A percentile compares a stretch with the other conserved stretches of the same genome.
Evolutionary conservation across 2,113 vertebrate genomes (phyloP).

Genomic region (Ptyas mucosa): DNA sequence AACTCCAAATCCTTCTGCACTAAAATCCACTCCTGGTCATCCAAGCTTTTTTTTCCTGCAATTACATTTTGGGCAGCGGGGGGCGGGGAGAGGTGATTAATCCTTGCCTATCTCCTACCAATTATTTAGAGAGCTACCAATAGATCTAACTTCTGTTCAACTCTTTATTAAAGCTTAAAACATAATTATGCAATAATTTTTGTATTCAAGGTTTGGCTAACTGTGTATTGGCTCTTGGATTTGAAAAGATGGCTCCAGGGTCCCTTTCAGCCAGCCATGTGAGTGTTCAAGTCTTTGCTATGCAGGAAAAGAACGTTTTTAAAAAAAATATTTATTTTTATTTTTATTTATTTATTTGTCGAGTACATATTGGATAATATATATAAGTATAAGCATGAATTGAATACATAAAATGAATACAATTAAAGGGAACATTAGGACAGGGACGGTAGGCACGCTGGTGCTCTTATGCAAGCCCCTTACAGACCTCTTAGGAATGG

Average conservation of each 20-base stretch:
- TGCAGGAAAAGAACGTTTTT: not conserved
- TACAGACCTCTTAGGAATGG: no score
- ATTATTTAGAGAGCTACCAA: not conserved
- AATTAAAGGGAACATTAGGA: no score
- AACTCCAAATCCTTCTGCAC: not conserved
- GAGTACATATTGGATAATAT: no score
- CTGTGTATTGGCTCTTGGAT: constrained; percentile 91
- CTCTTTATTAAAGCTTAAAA: not conserved
- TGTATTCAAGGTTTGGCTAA: constrained; percentile 80
- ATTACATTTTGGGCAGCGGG: not conserved
- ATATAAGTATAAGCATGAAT: no score
- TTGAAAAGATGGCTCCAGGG: constrained; percentile 92
- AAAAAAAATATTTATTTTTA: no score
- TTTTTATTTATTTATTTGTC: no score
- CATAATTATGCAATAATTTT: constrained; percentile 31
- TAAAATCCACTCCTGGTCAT: not conserved
- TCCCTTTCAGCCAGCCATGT: constrained; percentile 67
- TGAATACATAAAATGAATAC: no score
- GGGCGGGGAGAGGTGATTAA: not conserved
- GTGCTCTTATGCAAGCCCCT: no score
- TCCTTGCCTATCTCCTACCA: not conserved
- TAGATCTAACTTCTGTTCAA: not conserved
- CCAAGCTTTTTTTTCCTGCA: not conserved
- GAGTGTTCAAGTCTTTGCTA: constrained; percentile 39
- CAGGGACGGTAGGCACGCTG: no score